Percentiles rank a stretch among this genome's conserved stretches.
Evolutionary conservation across 2,888 invertebrate genomes (phyloP).

Genomic region (Trichacis sp.): DNA sequence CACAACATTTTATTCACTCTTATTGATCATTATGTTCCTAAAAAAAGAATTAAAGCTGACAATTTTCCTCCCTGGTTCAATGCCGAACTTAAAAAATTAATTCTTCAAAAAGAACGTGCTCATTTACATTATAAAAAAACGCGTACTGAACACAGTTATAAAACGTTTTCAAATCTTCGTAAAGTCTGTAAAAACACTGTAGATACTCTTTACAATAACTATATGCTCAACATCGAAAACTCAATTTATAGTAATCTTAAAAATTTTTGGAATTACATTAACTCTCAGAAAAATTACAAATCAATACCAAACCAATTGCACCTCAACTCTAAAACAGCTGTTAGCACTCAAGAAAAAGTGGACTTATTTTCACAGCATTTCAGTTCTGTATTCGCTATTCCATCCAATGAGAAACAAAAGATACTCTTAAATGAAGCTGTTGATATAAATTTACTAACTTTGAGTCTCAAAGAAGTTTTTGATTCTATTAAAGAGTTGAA

Average conservation of each 20-base stretch:
- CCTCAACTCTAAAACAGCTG: background rate
- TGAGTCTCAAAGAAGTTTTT: background rate
- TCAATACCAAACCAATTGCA: background rate
- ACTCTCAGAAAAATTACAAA: background rate
- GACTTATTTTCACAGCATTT: conserved; percentile 1
- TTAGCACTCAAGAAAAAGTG: background rate
- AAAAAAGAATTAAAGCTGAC: background rate
- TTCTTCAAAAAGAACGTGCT: background rate
- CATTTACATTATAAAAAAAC: background rate
- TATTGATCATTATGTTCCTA: background rate
- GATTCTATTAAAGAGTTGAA: background rate
- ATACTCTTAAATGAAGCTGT: no score
- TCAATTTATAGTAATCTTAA: background rate
- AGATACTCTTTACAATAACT: background rate
- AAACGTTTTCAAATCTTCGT: background rate
- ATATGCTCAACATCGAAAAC: background rate
- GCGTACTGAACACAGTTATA: background rate
- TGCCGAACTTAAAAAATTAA: background rate
- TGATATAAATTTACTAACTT: background rate
- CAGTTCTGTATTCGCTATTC: background rate
- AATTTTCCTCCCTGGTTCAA: background rate
- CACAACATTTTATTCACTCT: background rate
- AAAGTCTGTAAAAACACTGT: background rate
- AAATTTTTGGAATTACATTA: background rate
- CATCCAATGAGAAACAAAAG: background rate